These are phyloP conservation scores for Euwallacea fornicatus DNA, from an alignment of 1,140 invertebrate species.

Conservation along the genomic window DNA sequence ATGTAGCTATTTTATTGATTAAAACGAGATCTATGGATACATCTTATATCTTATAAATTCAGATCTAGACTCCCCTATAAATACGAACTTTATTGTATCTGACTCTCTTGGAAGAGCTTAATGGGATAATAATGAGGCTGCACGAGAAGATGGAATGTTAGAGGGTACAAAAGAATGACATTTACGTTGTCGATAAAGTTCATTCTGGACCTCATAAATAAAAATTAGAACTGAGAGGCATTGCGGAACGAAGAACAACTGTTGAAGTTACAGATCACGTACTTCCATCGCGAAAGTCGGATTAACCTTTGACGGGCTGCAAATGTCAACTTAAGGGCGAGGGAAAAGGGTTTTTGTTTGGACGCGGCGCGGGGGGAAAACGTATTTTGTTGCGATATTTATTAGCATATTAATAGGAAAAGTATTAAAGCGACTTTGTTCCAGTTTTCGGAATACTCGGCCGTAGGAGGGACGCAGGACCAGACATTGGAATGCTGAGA, in stretches of 20 bases:
- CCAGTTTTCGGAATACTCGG: background rate
- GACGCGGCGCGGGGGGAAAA: slow-evolving; percentile 14
- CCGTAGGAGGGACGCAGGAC: background rate
- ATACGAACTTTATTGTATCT: background rate
- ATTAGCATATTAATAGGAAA: slow-evolving; percentile 42
- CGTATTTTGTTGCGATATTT: slow-evolving; percentile 36
- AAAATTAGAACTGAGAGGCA: slow-evolving; percentile 35
- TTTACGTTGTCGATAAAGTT: background rate
- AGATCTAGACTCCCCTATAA: slow-evolving; percentile 2
- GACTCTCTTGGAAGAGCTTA: too few species aligned
- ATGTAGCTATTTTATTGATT: slow-evolving; percentile 16
- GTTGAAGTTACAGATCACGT: slow-evolving; percentile 49
- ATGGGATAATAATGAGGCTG: too few species aligned
- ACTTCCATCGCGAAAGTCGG: slow-evolving; percentile 40
- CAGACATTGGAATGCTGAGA: background rate
- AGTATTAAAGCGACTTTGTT: slow-evolving; percentile 9
- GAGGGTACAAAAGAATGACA: too few species aligned
- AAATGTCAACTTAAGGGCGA: slow-evolving; percentile 46
- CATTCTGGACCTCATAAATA: slow-evolving; percentile 36
- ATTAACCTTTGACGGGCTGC: slow-evolving; percentile 44
- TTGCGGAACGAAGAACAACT: slow-evolving; percentile 33
- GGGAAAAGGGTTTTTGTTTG: slow-evolving; percentile 30
- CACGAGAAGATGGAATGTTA: too few species aligned
- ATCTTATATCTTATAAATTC: slow-evolving; percentile 1
- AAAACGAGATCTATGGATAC: slow-evolving; percentile 23